Conservation (phyloP, 2,113 vertebrate genomes). For the Pelodiscus sinensis region DNA sequence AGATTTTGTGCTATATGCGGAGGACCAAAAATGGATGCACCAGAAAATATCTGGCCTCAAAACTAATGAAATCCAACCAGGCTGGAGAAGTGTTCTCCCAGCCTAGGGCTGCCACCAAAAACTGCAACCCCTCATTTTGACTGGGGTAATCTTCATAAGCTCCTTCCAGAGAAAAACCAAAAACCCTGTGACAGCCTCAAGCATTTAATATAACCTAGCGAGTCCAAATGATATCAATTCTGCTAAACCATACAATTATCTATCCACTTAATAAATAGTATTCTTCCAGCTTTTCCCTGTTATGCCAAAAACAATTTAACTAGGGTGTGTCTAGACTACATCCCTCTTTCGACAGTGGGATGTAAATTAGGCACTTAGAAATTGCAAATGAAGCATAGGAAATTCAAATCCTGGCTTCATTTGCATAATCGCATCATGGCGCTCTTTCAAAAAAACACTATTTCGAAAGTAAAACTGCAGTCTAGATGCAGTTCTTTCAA, state of each 20-base stretch:
- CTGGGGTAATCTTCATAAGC: background rate
- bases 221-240: background rate
- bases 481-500: too few species aligned
- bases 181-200: background rate
- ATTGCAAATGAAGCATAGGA: too few species aligned
- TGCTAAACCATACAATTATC: background rate
- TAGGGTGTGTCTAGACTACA: background rate
- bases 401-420: too few species aligned
- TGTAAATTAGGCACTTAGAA: too few species aligned
- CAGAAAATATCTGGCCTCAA: background rate
- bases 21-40: background rate
- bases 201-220: background rate
- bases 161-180: background rate
- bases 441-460: too few species aligned
- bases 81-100: background rate
- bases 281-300: background rate
- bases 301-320: background rate
- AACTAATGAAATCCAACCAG: background rate
- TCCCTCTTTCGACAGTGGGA: too few species aligned
- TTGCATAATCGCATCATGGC: too few species aligned
- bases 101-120: background rate
- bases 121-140: background rate
- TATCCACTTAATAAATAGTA: background rate
- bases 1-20: background rate
- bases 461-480: too few species aligned